Evolutionary conservation across 2,113 vertebrate species (phyloP).

Genomic region (Sylvietta virens): DNA sequence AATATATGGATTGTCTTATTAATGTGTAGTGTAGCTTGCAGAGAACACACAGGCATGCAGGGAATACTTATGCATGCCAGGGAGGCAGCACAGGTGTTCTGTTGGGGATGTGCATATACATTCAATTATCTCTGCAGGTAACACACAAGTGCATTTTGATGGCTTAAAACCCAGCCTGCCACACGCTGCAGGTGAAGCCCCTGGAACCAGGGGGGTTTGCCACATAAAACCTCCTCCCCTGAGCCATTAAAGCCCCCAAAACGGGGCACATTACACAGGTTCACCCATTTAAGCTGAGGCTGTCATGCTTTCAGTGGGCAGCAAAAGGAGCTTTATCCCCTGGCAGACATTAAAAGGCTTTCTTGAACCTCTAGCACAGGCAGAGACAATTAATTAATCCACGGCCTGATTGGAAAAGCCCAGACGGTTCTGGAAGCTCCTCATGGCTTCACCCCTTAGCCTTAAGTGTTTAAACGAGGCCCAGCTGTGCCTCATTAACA

Average conservation of each 20-base stretch:
- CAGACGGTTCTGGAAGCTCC: not conserved
- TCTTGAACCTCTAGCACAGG: not conserved
- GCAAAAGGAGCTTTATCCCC: not conserved
- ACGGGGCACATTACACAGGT: not conserved
- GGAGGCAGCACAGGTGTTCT: not conserved
- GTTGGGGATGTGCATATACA: not conserved
- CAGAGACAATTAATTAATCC: not conserved
- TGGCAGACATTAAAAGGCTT: not conserved
- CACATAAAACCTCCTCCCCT: not conserved
- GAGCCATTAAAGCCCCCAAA: not conserved
- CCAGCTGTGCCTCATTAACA: not conserved
- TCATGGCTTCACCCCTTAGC: not conserved
- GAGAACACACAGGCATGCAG: conserved; percentile 17
- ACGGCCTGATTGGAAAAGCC: not conserved
- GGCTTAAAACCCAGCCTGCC: not conserved
- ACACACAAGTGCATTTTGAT: not conserved
- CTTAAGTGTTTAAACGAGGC: not conserved
- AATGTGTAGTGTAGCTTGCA: conserved; percentile 58
- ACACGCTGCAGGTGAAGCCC: not conserved
- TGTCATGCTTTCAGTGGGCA: not conserved
- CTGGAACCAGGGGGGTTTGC: not conserved
- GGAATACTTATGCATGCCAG: not conserved
- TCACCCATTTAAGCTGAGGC: not conserved
- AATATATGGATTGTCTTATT: conserved; percentile 60
- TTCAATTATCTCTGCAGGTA: not conserved